Evolutionary conservation across 2,113 vertebrate genomes (phyloP), one percentile per base, ranked within the genome.

Genomic region (Gulo gulo): DNA sequence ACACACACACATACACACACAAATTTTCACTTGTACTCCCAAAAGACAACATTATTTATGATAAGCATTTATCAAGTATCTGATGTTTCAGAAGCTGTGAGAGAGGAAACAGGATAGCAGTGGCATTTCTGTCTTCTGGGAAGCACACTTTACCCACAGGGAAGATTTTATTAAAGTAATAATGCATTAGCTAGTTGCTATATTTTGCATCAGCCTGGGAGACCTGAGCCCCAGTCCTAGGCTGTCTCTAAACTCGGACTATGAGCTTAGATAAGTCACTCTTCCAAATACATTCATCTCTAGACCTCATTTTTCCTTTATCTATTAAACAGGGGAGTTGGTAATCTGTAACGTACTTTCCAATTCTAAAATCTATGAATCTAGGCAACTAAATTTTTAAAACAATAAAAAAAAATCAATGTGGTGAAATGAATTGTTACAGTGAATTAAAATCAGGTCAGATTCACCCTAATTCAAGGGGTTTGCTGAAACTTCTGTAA

Each of bases 371-470:
- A 63, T 74, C 63, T 52, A 45, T 36, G 36, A 23, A 45, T 74
- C 34, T 79, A 7, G 18, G 39, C 80, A 85, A 85, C 12, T 47
- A 59, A 86, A 67, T 21, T 80, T 57, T 78, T 23, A 65, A 8
- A 63, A 73, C 45, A 52, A 52, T 59, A 1, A 79, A 45, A 86
- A 91, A 95, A 29, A 23, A 67, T 71, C n/a, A 45, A 71, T n/a
- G n/a, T 42, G 21, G 63, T 16, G 52, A 84, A 92, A 92, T 29
- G 69, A 71, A 50, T 45, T 45, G 7, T 73, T 73, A 61, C 0
- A 18, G 23, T 42, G 45, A 91, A 86, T 94, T 85, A 55, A 96
- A 89, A 91, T 91, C 45, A 86, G 65, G 83, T 91, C 79, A 26
- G 67, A 36, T 89, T 80, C 71, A 52, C 42, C 21, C 24, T 94